Percentiles rank a stretch among this genome's conserved stretches.
phyloP scores from a whole-genome alignment of 1,140 invertebrate genomes.

The Bombus polaris region DNA sequence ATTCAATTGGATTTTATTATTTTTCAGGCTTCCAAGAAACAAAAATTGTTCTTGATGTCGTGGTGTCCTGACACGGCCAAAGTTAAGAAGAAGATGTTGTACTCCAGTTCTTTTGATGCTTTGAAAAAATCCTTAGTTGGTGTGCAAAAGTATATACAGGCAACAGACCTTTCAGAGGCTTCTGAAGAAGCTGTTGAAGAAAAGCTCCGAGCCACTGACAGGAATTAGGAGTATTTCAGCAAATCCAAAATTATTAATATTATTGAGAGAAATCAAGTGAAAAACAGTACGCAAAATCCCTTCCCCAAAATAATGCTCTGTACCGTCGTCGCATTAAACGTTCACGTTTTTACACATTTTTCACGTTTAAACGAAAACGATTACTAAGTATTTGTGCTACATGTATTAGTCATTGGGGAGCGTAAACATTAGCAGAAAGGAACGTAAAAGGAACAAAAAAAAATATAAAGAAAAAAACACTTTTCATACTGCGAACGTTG shows the following conservation, averaged over 20 bases:
- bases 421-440: conserved; percentile 65
- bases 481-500: conserved; percentile 78
- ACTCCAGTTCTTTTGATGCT: conserved; percentile 98
- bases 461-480: conserved; percentile 63
- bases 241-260: conserved; percentile 68
- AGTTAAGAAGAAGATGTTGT: conserved; percentile 99
- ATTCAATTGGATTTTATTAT: not conserved
- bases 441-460: conserved; percentile 63
- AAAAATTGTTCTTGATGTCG: conserved; percentile 97
- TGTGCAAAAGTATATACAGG: conserved; percentile 98
- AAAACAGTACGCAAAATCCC: conserved; percentile 77
- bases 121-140: conserved; percentile 97
- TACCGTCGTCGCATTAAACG: conserved; percentile 76
- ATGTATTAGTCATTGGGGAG: conserved; percentile 71
- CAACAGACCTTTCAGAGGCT: conserved; percentile 95
- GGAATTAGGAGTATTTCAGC: conserved; percentile 87
- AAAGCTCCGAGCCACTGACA: conserved; percentile 95
- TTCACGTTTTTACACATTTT: conserved; percentile 82
- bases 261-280: conserved; percentile 76
- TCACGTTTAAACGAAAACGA: conserved; percentile 78
- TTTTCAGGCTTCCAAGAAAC: conserved; percentile 92
- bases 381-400: conserved; percentile 74
- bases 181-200: conserved; percentile 95
- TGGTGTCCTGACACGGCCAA: conserved; percentile 98
- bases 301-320: conserved; percentile 78